These are phyloP conservation scores for Acrocephalus arundinaceus DNA, from an alignment of 2,113 vertebrate species.

Conservation along the genomic window DNA sequence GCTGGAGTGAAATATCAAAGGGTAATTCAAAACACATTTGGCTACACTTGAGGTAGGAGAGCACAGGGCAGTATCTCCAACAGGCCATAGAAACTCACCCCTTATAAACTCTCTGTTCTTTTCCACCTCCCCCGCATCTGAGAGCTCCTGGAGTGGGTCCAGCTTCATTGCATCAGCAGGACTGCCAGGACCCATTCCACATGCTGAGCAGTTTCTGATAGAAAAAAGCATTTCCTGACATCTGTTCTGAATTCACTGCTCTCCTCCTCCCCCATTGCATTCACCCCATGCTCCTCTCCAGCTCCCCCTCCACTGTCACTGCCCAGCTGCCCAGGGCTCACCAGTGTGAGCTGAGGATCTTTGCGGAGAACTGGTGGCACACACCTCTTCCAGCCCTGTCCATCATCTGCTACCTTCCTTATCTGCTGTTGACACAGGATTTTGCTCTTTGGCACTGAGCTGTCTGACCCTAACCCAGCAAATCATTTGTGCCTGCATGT, in stretches of 20 bases:
- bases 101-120: not conserved
- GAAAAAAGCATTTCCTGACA: constrained; percentile 60
- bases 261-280: not conserved
- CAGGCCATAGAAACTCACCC: not conserved
- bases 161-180: not conserved
- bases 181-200: constrained; percentile 32
- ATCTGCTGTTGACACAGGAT: not conserved
- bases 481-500: not conserved
- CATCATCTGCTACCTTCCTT: not conserved
- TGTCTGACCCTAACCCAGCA: not conserved
- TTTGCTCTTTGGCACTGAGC: not conserved
- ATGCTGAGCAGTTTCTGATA: constrained; percentile 27
- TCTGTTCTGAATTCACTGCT: constrained; percentile 44
- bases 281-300: fast-evolving
- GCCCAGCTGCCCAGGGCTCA: not conserved
- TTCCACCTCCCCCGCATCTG: not conserved
- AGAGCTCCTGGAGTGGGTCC: not conserved
- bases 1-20: not conserved
- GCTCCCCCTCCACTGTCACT: not conserved
- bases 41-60: not conserved
- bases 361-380: not conserved
- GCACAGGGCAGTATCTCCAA: not conserved
- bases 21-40: constrained; percentile 27
- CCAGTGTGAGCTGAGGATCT: not conserved
- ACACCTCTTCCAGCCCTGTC: not conserved